Conservation (phyloP, 64 coral and sea anemone genomes). For the Acropora yongei region DNA sequence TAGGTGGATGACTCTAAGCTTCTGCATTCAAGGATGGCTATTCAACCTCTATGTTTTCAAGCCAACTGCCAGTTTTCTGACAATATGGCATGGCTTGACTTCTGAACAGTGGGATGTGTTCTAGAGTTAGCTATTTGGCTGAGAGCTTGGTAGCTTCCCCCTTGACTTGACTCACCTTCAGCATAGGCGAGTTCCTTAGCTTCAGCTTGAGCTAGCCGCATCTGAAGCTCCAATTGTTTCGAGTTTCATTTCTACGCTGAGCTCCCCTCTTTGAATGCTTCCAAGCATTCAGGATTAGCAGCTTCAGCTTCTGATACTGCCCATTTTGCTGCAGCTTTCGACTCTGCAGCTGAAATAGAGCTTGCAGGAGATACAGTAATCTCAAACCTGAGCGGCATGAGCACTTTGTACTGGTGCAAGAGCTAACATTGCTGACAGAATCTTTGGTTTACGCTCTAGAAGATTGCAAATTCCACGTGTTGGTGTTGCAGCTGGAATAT, state of each 20-base stretch:
- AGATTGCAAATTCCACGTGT: neutral
- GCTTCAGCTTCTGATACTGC: neutral
- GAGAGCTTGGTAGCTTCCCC: neutral
- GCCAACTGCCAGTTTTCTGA: too few species aligned
- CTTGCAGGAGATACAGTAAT: neutral
- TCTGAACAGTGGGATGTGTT: neutral
- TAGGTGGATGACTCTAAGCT: too few species aligned
- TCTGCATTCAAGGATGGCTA: too few species aligned
- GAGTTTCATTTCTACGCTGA: neutral
- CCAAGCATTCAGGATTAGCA: neutral
- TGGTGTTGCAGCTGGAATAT: neutral
- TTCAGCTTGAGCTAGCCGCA: neutral
- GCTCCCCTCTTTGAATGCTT: conserved; percentile 1
- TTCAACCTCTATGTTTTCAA: too few species aligned
- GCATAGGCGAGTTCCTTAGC: conserved; percentile 4
- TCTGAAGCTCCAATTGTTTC: conserved; percentile 11
- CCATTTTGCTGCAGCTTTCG: neutral
- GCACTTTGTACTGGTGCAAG: neutral
- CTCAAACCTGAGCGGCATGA: neutral
- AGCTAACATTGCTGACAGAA: neutral
- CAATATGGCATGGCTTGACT: too few species aligned
- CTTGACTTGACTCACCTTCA: neutral
- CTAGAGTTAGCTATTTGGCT: neutral
- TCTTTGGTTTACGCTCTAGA: neutral
- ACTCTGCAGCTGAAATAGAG: neutral